Base-by-base conservation (phyloP, 2,797 vertebrate genomes). In the Falco naumanni region DNA sequence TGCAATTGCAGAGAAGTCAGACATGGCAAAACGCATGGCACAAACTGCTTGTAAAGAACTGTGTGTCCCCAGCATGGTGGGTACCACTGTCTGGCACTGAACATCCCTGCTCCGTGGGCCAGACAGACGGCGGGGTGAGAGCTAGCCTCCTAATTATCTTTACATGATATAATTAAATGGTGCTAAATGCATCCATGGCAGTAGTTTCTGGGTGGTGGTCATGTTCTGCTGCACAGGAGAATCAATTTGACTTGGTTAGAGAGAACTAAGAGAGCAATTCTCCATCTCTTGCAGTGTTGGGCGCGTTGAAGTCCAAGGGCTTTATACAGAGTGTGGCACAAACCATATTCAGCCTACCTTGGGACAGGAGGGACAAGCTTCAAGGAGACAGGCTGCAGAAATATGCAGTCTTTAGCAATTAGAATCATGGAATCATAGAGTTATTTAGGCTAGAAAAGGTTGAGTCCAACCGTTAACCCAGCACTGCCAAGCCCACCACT, bases 261-360 rank as follows among this genome's bases (percentile, higher is more conserved):
- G n/a, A 24, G 66, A 66, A 33, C 15, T 17, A 57, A n/a, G 71
- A 60, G 59, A 79, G 47, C 6, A 16, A 74, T 39, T 34, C 48
- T 33, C 17, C 26, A 16, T 13, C 39, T 45, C 51, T 45, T 48
- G 43, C 16, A 5, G 7, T 8, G 25, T 16, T 66, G 48, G 15
- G 19, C 33, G 65, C 48, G 41, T 33, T 64, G 45, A 47, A 22
- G 45, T 37, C 22, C 34, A 78, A 39, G 28, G 9, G 17, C 41
- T 54, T 20, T n/a, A 10, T 10, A 16, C 0, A 1, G 18, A 33
- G 48, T 7, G 12, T 1, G 8, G 19, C 5, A 1, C 41, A 54
- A 66, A 80, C 31, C 26, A 11, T 20, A 13, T 25, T 25, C 34
- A 61, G 29, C 48, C 24, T 41, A 41, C 5, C 11, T 48, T 0